phyloP scores from a whole-genome alignment of 2,797 vertebrate genomes.

The Steatocranus sp. region DNA sequence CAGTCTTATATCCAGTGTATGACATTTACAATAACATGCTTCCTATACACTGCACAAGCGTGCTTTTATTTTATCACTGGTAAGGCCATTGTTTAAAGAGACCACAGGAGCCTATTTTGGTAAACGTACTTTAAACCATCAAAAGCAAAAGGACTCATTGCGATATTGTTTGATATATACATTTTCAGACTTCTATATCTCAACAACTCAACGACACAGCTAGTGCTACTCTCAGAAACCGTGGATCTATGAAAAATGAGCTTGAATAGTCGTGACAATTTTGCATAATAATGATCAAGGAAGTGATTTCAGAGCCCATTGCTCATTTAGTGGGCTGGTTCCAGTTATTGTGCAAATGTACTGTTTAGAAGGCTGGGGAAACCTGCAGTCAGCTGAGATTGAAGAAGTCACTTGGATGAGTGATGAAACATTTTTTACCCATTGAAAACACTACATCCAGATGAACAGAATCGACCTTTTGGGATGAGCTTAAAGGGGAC shows the following conservation, averaged over 20 bases:
- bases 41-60: neutral
- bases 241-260: neutral
- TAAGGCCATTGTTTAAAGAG: neutral
- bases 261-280: fast-evolving
- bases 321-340: neutral
- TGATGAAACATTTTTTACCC: neutral
- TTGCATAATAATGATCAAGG: neutral
- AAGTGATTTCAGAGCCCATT: neutral
- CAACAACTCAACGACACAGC: neutral
- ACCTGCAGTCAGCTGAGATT: neutral
- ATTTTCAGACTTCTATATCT: neutral
- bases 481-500: neutral
- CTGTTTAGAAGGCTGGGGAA: fast-evolving
- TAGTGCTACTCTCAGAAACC: neutral
- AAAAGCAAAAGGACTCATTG: neutral
- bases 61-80: neutral
- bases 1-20: neutral
- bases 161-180: neutral
- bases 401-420: neutral
- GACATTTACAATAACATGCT: neutral
- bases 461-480: no score
- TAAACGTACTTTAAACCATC: neutral
- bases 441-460: no score
- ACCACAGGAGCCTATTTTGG: neutral
- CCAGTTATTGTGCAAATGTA: neutral